Conservation (phyloP, 2,888 invertebrate genomes). For the Ctenicera cuprea region DNA sequence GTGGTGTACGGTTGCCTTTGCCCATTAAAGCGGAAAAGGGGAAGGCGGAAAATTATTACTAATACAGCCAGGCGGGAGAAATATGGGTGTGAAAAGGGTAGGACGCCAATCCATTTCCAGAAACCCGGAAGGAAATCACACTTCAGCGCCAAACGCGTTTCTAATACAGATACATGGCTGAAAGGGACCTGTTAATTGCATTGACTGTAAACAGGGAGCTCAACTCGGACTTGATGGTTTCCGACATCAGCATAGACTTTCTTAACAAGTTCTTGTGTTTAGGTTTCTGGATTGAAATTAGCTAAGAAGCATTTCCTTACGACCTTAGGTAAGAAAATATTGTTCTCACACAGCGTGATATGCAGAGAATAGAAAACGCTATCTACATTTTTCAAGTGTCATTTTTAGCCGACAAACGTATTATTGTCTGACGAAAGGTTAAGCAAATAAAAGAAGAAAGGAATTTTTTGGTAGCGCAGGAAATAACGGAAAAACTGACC, state of each 20-base stretch:
- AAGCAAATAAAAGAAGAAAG: conserved; percentile 17
- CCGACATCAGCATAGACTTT: conserved; percentile 45
- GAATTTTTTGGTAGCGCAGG: conserved; percentile 9
- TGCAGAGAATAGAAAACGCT: not conserved
- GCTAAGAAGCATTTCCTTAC: conserved; percentile 4
- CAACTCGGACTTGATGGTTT: conserved; percentile 50
- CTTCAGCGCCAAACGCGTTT: conserved; percentile 51
- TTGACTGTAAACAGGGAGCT: conserved; percentile 50
- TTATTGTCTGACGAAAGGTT: conserved; percentile 8
- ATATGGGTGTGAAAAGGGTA: conserved; percentile 47
- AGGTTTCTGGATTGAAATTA: conserved; percentile 26
- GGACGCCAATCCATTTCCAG: conserved; percentile 46
- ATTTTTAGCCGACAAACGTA: conserved; percentile 11
- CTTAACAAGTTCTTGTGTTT: conserved; percentile 44
- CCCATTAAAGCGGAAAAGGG: conserved; percentile 32
- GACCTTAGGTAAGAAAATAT: not conserved
- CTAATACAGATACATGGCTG: conserved; percentile 51
- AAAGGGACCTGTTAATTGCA: conserved; percentile 51
- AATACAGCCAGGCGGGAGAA: conserved; percentile 37
- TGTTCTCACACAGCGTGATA: not conserved
- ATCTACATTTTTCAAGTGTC: not conserved
- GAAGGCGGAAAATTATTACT: conserved; percentile 40
- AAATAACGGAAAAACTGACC: conserved; percentile 16
- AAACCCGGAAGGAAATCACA: conserved; percentile 50
- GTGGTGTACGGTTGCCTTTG: conserved; percentile 19